Base-by-base conservation (phyloP, 2,888 invertebrate species). In the Drosophila bunnanda region DNA sequence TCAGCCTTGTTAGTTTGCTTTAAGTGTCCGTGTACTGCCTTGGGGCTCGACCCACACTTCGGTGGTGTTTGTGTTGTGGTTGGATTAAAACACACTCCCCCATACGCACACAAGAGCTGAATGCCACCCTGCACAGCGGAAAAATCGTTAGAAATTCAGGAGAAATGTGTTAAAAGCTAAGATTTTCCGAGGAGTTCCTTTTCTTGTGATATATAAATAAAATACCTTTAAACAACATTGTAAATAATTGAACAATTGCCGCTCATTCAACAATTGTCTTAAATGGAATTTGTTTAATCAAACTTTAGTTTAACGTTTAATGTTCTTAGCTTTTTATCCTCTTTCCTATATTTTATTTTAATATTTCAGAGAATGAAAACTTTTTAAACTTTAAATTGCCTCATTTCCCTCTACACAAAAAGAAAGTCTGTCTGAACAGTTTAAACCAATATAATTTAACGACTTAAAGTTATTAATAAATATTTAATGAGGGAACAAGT, bases 1-100 rank as follows among this genome's bases (percentile, higher is more conserved):
- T 43, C 34, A 13, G 48, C 46, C 67, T 73, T 83, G 85, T 84
- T 85, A 84, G 85, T 82, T 87, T 77, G 65, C 87, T 68, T 76
- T 76, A 76, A 81, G 84, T 79, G 81, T 79, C 77, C 78, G 75
- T 80, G 71, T 50, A 48, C 73, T 73, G 82, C 83, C 79, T 75
- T 52, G 64, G 65, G 89, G 61, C 74, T 38, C 17, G 55, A 52
- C 52, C 43, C 56, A 58, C 74, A 65, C 65, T 65, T 65, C 44
- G 36, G 32, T 46, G 57, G 57, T 53, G 56, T 74, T 74, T 74
- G 65, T 74, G 66, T 66, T 66, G 74, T 72, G 74, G 74, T 74
- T 58, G 72, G 68, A 65, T 67, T 66, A 52, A 65, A 52, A 74
- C 71, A 83, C 74, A 64, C 55, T 43, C 28, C 38, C 25, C 17